These are phyloP conservation scores for Pollenia amentaria DNA, from an alignment of 2,888 invertebrate species.

Conservation along the genomic window DNA sequence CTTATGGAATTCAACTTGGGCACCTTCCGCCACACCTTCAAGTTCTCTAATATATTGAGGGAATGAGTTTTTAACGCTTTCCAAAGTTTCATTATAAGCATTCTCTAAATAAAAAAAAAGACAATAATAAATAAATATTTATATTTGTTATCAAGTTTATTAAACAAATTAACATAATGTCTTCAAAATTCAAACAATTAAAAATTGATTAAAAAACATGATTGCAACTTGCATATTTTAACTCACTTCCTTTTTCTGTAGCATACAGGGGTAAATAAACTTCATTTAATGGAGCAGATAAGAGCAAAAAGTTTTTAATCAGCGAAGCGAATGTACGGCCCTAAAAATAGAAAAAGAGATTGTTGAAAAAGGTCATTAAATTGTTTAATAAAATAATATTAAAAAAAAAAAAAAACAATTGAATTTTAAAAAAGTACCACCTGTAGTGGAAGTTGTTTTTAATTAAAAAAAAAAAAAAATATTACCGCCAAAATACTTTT, in stretches of 20 bases:
- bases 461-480: background rate
- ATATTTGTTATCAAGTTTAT: background rate
- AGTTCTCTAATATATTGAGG: conserved; percentile 94
- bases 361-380: conserved; percentile 17
- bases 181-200: background rate
- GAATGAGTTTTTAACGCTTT: conserved; percentile 88
- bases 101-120: conserved; percentile 78
- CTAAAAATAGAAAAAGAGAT: conserved; percentile 85
- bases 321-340: conserved; percentile 91
- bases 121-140: conserved; percentile 9
- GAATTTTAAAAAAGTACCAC: conserved; percentile 37
- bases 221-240: conserved; percentile 22
- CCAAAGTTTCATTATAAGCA: conserved; percentile 91
- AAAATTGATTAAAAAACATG: background rate
- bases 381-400: background rate
- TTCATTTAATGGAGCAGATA: conserved; percentile 87
- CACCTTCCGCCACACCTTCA: conserved; percentile 93
- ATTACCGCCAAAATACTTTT: conserved; percentile 11
- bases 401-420: conserved; percentile 12
- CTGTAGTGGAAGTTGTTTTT: conserved; percentile 1
- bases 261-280: conserved; percentile 90
- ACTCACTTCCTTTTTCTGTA: conserved; percentile 88
- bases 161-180: background rate
- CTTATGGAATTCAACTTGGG: conserved; percentile 92
- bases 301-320: conserved; percentile 89